Conservation (phyloP, 2,888 invertebrate genomes). For the Ennomos erosarius region DNA sequence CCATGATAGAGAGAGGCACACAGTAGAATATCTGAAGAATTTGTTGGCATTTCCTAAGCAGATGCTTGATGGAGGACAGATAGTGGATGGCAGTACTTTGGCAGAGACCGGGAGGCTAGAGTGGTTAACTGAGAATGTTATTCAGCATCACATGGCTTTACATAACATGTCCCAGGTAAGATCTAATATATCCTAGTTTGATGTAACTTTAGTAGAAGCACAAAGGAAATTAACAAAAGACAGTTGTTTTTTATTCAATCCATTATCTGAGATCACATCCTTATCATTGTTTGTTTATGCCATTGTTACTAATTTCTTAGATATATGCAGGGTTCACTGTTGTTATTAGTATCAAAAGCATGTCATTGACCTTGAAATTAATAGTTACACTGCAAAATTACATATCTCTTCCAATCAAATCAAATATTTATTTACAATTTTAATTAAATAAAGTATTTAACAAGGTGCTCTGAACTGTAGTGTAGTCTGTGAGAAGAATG, state of each 20-base stretch:
- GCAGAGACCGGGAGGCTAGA: conserved; percentile 90
- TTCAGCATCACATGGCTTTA: conserved; percentile 89
- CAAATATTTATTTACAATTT: too few species aligned
- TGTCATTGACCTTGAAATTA: conserved; percentile 6
- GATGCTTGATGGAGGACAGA: conserved; percentile 78
- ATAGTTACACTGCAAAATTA: not conserved
- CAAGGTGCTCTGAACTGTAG: too few species aligned
- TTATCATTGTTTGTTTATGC: conserved; percentile 22
- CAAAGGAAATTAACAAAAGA: too few species aligned
- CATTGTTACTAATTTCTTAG: conserved; percentile 15
- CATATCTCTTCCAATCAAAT: too few species aligned
- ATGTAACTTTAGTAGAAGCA: too few species aligned
- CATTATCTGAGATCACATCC: conserved; percentile 6
- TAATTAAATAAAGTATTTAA: too few species aligned
- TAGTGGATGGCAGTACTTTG: conserved; percentile 78
- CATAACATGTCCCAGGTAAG: conserved; percentile 90
- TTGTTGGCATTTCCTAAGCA: conserved; percentile 97
- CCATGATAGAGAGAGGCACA: conserved; percentile 93
- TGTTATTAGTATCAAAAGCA: conserved; percentile 11
- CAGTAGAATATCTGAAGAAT: conserved; percentile 96
- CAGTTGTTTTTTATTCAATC: not conserved
- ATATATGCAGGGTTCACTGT: conserved; percentile 1
- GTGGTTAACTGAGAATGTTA: conserved; percentile 91
- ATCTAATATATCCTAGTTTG: not conserved
- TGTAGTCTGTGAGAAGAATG: too few species aligned